These are phyloP conservation scores for Monodelphis domestica DNA, from an alignment of 2,797 vertebrate genomes.

Conservation along the genomic window DNA sequence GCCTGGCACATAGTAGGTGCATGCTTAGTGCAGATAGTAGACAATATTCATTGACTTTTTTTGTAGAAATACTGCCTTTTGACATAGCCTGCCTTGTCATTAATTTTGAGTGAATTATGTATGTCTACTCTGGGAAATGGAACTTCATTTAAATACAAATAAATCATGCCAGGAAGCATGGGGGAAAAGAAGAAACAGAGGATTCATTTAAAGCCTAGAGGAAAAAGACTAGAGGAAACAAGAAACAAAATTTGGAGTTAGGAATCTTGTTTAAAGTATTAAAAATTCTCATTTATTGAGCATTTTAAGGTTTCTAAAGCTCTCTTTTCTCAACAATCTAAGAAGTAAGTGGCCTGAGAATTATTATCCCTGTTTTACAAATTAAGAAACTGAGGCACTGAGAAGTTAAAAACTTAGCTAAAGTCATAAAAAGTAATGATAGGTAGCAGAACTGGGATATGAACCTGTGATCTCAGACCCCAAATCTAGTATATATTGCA, in stretches of 20 bases:
- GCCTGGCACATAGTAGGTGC: not conserved
- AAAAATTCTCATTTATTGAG: slow-evolving; percentile 12
- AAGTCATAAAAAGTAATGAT: too few relatives aligned
- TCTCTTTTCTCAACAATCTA: not conserved
- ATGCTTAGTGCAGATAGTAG: not conserved
- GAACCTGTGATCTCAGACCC: too few relatives aligned
- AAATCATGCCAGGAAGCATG: not conserved
- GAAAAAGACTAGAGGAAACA: slow-evolving; percentile 30
- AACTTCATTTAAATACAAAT: slow-evolving; percentile 56
- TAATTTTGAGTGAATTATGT: slow-evolving; percentile 49
- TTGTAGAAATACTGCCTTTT: not conserved
- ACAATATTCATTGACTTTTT: not conserved
- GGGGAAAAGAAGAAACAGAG: not conserved
- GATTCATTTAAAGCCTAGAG: slow-evolving; percentile 33
- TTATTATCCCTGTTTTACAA: too few relatives aligned
- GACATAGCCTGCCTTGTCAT: not conserved
- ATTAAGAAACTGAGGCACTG: too few relatives aligned
- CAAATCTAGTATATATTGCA: not conserved
- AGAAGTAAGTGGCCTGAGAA: too few relatives aligned
- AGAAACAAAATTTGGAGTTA: slow-evolving; percentile 42
- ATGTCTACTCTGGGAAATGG: slow-evolving; percentile 61
- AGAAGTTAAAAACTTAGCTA: too few relatives aligned
- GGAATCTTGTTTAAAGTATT: slow-evolving; percentile 34
- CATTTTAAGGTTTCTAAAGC: not conserved
- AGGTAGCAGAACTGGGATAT: too few relatives aligned